Evolutionary conservation across 35 echinoderm and acorn worm genomes (phyloP), one percentile per base, ranked within the genome.

Genomic region (Diadema setosum): DNA sequence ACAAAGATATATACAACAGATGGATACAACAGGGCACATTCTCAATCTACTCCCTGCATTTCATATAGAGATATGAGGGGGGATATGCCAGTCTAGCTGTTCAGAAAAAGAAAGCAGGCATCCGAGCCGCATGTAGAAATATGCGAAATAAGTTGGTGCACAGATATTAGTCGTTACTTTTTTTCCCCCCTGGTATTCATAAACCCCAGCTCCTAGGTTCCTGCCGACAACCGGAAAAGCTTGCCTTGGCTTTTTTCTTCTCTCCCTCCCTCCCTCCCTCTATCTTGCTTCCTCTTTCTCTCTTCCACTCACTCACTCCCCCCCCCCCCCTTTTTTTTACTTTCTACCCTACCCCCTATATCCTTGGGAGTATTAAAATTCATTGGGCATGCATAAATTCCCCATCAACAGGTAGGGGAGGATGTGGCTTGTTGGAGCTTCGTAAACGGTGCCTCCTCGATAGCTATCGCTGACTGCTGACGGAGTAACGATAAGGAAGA

Each of bases 291-390:
- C n/a, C n/a, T n/a, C n/a, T n/a, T n/a, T n/a, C n/a, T n/a, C n/a
- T n/a, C n/a, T n/a, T n/a, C n/a, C n/a, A n/a, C n/a, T n/a, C n/a
- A n/a, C n/a, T n/a, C n/a, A n/a, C n/a, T n/a, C n/a, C n/a, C n/a
- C n/a, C n/a, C n/a, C n/a, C n/a, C n/a, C n/a, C n/a, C n/a, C n/a
- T n/a, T n/a, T n/a, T n/a, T n/a, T n/a, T n/a, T n/a, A n/a, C n/a
- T n/a, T n/a, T n/a, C n/a, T n/a, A n/a, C n/a, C n/a, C n/a, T 25
- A 42, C 73, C 73, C 40, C 7, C 11, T 26, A 34, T 34, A 67
- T 67, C n/a, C 73, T 44, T 41, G 39, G 27, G 37, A 78, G 37
- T 78, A 78, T 78, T 78, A 78, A 78, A 78, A 78, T 78, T 78
- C 44, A 78, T 78, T 33, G 73, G 39, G 39, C 39, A 78, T 78